A percentile compares a stretch with the other conserved stretches of the same genome.
These are phyloP conservation scores for Hippocampus mohnikei DNA, from an alignment of 2,113 vertebrate species.

Conservation along the genomic window DNA sequence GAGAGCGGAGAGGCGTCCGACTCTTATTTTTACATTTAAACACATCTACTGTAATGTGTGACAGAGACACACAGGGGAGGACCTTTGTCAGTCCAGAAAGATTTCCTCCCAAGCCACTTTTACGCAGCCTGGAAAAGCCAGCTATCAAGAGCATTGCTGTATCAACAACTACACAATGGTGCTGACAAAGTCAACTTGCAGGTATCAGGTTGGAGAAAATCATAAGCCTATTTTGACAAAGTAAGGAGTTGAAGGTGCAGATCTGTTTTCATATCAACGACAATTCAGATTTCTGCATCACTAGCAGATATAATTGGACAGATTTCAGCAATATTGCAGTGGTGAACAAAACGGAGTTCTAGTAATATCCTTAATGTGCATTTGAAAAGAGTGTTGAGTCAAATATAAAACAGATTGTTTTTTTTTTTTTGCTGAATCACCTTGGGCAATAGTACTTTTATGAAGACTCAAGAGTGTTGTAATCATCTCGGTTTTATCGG, in stretches of 20 bases:
- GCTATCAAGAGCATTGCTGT: neutral
- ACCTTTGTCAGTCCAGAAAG: neutral
- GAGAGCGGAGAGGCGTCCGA: constrained; percentile 37
- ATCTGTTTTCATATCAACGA: neutral
- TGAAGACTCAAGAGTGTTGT: too few species aligned
- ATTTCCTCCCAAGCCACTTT: neutral
- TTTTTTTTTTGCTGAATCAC: too few species aligned
- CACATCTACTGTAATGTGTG: constrained; percentile 2
- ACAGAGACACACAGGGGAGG: neutral
- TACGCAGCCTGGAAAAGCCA: neutral
- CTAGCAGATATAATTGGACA: too few species aligned
- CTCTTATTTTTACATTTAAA: constrained; percentile 74
- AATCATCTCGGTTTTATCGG: too few species aligned
- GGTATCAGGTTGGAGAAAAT: neutral
- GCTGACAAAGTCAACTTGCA: neutral
- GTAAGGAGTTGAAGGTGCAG: neutral
- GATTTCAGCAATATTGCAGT: too few species aligned
- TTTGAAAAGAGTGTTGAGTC: too few species aligned
- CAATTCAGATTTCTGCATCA: too few species aligned
- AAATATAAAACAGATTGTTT: too few species aligned
- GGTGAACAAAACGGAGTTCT: too few species aligned
- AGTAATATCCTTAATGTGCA: too few species aligned
- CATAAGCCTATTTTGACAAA: neutral
- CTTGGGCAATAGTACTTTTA: too few species aligned
- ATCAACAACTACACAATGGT: neutral